Evolutionary conservation across 30 jellyfish, hydroid and myxozoan species (phyloP).

Genomic region (Pseudorhiza aurosa): DNA sequence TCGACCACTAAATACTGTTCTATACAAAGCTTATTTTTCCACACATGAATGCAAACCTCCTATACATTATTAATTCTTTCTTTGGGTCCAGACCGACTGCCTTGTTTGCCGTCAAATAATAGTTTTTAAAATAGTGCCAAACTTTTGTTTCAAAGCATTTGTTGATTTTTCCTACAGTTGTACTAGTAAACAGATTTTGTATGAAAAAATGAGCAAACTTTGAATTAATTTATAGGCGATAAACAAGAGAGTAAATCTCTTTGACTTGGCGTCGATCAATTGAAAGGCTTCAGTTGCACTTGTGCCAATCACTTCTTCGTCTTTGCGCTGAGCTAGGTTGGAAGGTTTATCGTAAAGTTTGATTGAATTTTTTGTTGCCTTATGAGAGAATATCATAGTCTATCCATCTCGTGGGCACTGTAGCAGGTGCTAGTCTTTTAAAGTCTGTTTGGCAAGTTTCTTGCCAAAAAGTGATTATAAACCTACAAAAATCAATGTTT

Average conservation of each 20-base stretch:
- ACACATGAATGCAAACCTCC: background rate
- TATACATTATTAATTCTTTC: constrained; percentile 15
- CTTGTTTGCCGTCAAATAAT: background rate
- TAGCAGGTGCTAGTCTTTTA: constrained; percentile 1
- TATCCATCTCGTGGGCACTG: background rate
- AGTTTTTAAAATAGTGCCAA: background rate
- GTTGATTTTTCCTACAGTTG: background rate
- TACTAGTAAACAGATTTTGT: background rate
- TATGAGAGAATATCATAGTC: background rate
- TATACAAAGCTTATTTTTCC: background rate
- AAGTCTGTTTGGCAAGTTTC: constrained; percentile 5
- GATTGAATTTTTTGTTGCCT: background rate
- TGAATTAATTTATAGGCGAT: background rate
- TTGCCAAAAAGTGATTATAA: background rate
- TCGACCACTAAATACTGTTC: background rate
- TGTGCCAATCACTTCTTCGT: no score
- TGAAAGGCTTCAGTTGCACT: no score
- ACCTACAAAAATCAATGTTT: background rate
- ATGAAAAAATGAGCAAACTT: background rate
- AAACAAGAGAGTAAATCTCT: background rate
- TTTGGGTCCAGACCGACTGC: constrained; percentile 3
- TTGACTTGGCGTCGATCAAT: no score
- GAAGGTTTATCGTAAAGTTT: background rate
- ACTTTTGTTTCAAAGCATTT: background rate
- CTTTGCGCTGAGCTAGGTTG: no score